These are phyloP conservation scores for Lapara coniferarum DNA, from an alignment of 2,888 invertebrate genomes.

Conservation along the genomic window DNA sequence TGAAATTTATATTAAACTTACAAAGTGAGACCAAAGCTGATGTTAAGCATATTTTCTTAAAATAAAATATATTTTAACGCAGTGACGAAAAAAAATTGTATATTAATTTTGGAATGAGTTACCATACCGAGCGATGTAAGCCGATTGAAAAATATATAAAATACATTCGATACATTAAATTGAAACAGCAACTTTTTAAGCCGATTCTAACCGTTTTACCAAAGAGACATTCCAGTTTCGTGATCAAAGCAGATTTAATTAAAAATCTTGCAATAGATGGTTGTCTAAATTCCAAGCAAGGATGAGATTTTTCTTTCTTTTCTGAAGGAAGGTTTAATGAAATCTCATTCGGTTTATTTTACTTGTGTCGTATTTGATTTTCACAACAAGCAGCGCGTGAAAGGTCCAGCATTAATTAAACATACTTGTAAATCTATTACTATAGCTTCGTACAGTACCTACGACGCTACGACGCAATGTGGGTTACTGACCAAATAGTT, in stretches of 20 bases:
- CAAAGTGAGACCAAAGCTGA: background rate
- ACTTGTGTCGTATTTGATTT: conserved; percentile 29
- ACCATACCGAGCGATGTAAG: background rate
- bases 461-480: background rate
- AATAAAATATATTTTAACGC: background rate
- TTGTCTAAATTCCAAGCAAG: conserved; percentile 76
- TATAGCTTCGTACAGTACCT: background rate
- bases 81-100: background rate
- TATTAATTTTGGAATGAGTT: background rate
- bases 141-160: background rate
- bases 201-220: conserved; percentile 72
- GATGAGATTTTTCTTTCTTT: conserved; percentile 62
- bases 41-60: background rate
- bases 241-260: conserved; percentile 81
- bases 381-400: conserved; percentile 1
- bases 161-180: conserved; percentile 36
- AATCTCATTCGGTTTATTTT: conserved; percentile 63
- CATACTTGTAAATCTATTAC: background rate
- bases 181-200: conserved; percentile 64
- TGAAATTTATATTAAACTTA: conserved; percentile 15
- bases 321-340: conserved; percentile 65
- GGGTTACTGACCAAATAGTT: background rate
- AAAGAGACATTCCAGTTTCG: conserved; percentile 72
- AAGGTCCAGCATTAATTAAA: conserved; percentile 17
- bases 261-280: conserved; percentile 76